These are phyloP conservation scores for Trilocha varians DNA, from an alignment of 2,888 invertebrate genomes.

Conservation along the genomic window DNA sequence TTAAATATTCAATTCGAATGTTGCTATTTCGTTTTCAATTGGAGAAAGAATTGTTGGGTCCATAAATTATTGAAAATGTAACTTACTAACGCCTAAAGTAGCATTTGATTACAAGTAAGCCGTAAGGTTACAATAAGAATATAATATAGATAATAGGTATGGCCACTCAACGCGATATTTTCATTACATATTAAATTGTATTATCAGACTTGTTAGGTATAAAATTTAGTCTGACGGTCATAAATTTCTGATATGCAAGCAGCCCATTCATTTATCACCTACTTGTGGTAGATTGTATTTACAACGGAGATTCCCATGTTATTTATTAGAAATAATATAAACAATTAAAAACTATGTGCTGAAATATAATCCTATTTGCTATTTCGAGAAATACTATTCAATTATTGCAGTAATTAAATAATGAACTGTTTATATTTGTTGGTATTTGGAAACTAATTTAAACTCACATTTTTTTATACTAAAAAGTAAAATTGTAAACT, in stretches of 20 bases:
- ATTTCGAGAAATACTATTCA: background rate
- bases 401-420: too few species aligned
- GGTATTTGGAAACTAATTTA: too few species aligned
- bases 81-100: background rate
- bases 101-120: background rate
- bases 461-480: too few species aligned
- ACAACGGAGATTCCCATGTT: background rate
- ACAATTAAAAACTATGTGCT: background rate
- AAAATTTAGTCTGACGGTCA: background rate
- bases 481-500: too few species aligned
- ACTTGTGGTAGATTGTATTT: background rate
- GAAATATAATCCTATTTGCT: background rate
- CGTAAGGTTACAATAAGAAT: background rate
- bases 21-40: too few species aligned
- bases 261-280: background rate
- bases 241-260: background rate
- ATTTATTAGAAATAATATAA: background rate
- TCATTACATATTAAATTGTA: background rate
- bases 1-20: too few species aligned
- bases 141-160: background rate
- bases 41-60: too few species aligned
- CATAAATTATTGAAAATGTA: background rate
- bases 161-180: background rate
- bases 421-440: too few species aligned
- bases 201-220: background rate